A percentile compares a stretch with the other conserved stretches of the same genome.
Evolutionary conservation across 2,113 vertebrate species (phyloP).

Genomic region (Limnothrissa miodon): DNA sequence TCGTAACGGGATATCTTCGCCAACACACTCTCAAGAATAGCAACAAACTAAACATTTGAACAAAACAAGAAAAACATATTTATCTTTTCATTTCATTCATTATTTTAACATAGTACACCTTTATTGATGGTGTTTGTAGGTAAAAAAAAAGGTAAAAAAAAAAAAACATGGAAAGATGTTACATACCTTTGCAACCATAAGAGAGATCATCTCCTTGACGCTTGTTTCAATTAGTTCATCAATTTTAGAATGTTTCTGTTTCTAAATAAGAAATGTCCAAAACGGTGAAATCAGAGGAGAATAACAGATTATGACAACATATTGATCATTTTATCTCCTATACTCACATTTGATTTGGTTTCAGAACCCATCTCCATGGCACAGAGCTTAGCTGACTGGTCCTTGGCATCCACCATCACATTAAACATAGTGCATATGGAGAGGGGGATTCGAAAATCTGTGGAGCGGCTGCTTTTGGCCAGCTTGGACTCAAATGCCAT

Average conservation of each 20-base stretch:
- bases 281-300: neutral
- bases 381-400: constrained; percentile 98
- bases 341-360: constrained; percentile 65
- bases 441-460: constrained; percentile 98
- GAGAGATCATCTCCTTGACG: constrained; percentile 98
- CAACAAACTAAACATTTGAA: constrained; percentile 81
- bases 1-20: constrained; percentile 99
- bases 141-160: neutral
- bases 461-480: constrained; percentile 97
- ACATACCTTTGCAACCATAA: constrained; percentile 95
- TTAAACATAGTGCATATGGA: constrained; percentile 99
- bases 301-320: neutral
- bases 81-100: neutral
- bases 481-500: constrained; percentile 99
- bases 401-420: constrained; percentile 99
- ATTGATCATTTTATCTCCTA: neutral
- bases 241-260: constrained; percentile 96
- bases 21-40: constrained; percentile 93
- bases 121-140: neutral
- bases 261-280: constrained; percentile 68
- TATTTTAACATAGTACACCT: neutral
- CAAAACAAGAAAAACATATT: constrained; percentile 44
- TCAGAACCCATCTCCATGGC: constrained; percentile 99
- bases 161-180: neutral
- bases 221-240: constrained; percentile 98